phyloP scores from a whole-genome alignment of 2,888 invertebrate genomes.

The Harpalus rufipes region DNA sequence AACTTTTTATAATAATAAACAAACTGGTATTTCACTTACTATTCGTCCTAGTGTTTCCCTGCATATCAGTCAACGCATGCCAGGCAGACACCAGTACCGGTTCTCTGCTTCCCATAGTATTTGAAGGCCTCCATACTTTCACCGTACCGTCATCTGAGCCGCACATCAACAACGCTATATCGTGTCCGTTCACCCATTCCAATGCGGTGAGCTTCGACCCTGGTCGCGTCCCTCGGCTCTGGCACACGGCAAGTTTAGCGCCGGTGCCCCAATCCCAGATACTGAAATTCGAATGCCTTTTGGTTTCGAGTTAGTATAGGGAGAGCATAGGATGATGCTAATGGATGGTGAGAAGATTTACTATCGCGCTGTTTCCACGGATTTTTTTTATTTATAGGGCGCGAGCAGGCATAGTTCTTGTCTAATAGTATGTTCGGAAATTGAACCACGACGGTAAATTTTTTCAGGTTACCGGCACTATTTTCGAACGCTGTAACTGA shows the following conservation, averaged over 20 bases:
- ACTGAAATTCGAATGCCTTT: slow-evolving; percentile 75
- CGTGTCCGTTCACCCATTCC: slow-evolving; percentile 93
- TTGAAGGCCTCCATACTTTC: slow-evolving; percentile 82
- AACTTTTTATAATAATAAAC: no score
- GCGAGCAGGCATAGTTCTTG: no score
- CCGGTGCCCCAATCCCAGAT: slow-evolving; percentile 92
- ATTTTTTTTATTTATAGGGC: no score
- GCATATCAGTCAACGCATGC: slow-evolving; percentile 87
- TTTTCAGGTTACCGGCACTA: no score
- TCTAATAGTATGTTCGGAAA: no score
- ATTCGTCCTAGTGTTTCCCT: slow-evolving; percentile 74
- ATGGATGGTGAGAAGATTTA: background rate
- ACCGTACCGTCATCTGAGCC: slow-evolving; percentile 90
- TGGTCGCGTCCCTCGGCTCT: slow-evolving; percentile 77
- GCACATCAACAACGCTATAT: slow-evolving; percentile 86
- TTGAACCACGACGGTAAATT: no score
- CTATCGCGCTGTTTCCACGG: no score
- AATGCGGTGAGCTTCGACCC: slow-evolving; percentile 85
- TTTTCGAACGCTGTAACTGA: no score
- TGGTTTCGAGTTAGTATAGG: background rate
- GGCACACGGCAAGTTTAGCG: slow-evolving; percentile 83
- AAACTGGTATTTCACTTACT: slow-evolving; percentile 70
- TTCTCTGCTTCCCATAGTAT: slow-evolving; percentile 73
- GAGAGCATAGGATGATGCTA: background rate
- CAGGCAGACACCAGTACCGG: slow-evolving; percentile 88